Base-by-base conservation (phyloP, 2,888 invertebrate genomes). In the Trilocha varians region DNA sequence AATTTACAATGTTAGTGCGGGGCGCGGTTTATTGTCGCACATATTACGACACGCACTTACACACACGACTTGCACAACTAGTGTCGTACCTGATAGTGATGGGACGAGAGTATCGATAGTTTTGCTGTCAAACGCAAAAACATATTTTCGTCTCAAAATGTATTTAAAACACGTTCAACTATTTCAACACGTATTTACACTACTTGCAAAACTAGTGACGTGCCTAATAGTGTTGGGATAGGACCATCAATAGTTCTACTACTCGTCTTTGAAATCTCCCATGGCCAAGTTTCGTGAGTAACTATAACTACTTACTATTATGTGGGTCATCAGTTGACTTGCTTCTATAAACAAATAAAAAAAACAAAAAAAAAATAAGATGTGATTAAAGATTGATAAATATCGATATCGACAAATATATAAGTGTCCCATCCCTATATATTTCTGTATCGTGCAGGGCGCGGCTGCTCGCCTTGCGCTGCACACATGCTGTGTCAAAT, bases 381-480 rank as follows among this genome's bases (percentile, higher is more conserved):
- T n/a, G 33, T 9, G 13, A 15, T 4, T 35, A 34, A 16, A 34
- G 18, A 34, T 18, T 35, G 13, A 25, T 18, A 17, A 37, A 33
- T 14, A 15, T 41, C 41, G 41, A 41, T 41, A 34, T n/a, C 18
- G 2, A 25, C 13, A 34, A 13, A 16, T 49, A 44, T 35, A 32
- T 13, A 15, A 35, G n/a, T 14, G 43, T 46, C 38, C 33, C 59
- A 49, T 45, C 54, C 52, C 65, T 65, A 56, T 15, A 51, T 57
- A 53, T 57, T 53, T 50, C 33, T 4, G 33, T 17, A 50, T 53
- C 45, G 48, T 44, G 38, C 52, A 48, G 63, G 72, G 74, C 65
- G 74, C 68, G 72, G 72, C 55, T 51, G 69, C 54, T 70, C 47
- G 63, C 71, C 71, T 70, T 70, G 71, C 56, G 48, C 62, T 49